Base-by-base conservation (phyloP, 2,113 vertebrate genomes). In the Propithecus coquereli region DNA sequence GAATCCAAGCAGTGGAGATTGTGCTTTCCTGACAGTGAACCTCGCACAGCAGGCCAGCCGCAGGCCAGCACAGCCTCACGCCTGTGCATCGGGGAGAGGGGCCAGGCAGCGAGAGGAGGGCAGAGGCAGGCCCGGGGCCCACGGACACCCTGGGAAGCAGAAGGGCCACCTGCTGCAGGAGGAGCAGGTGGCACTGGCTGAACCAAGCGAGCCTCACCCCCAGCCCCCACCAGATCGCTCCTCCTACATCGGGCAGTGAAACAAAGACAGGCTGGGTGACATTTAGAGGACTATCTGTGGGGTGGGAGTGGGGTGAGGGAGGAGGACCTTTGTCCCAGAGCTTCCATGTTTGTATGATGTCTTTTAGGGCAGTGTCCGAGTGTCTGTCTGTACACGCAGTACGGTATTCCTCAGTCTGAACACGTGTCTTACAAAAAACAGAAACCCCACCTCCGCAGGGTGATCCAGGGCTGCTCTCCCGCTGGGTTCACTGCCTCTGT, bases 291-390 rank as follows among this genome's bases (percentile, higher is more conserved):
- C 54, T 18, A 12, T 14, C 14, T 23, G n/a, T 18, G 23, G 54
- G 61, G 3, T 16, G 25, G 0, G 8, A 25, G 25, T 3, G 25
- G 40, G 65, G 76, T 30, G 27, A 63, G 11, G 61, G 61, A 63
- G 61, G 82, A 34, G 47, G 73, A 25, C 43, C 50, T 92, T 66
- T 82, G 61, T 95, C 87, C 70, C 34, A 32, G 68, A 87, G 74
- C 50, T 37, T 89, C 40, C n/a, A 9, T 97, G 97, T 97, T 57
- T 94, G 94, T 96, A 17, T 34, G 37, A 20, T 63, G 96, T 97
- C 87, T 90, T 80, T 80, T 27, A 85, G 52, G 37, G 17, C 50
- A 22, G 30, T 59, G 91, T 97, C 91, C 86, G 59, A 25, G 32
- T 89, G 37, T 94, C 30, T 93, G 95, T 97, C 63, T 93, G 91